phyloP scores from a whole-genome alignment of 2,888 invertebrate species.

The Orthonevra nobilis region DNA sequence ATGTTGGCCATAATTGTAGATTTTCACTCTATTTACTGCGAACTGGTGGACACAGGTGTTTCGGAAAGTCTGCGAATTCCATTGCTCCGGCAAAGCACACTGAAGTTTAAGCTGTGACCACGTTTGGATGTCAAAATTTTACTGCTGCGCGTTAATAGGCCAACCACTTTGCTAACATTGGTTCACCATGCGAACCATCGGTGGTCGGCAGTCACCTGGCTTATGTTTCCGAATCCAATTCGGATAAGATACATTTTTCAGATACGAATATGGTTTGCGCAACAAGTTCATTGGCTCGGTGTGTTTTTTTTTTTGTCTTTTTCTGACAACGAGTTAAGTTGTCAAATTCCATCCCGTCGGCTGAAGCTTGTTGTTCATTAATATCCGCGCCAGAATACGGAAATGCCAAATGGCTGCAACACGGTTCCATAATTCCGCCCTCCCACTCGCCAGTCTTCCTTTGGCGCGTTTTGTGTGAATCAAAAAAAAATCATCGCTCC shows the following conservation, averaged over 20 bases:
- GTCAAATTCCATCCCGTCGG: slow-evolving; percentile 68
- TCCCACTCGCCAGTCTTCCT: slow-evolving; percentile 55
- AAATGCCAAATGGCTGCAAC: slow-evolving; percentile 62
- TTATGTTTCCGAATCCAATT: slow-evolving; percentile 18
- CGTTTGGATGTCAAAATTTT: slow-evolving; percentile 63
- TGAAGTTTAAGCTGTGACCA: no score
- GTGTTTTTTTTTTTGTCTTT: no score
- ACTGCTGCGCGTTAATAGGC: slow-evolving; percentile 52
- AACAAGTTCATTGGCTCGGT: slow-evolving; percentile 14
- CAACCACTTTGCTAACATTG: slow-evolving; percentile 50
- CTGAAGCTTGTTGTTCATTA: slow-evolving; percentile 62
- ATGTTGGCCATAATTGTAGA: slow-evolving; percentile 66
- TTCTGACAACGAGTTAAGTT: slow-evolving; percentile 65
- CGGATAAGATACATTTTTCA: slow-evolving; percentile 49
- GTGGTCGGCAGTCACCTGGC: slow-evolving; percentile 1
- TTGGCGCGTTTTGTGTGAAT: slow-evolving; percentile 52
- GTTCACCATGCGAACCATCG: no score
- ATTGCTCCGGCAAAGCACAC: slow-evolving; percentile 19
- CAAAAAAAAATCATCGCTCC: slow-evolving; percentile 64
- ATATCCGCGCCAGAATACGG: slow-evolving; percentile 58
- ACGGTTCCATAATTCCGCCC: slow-evolving; percentile 65
- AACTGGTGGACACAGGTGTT: slow-evolving; percentile 64
- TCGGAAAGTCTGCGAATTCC: slow-evolving; percentile 62
- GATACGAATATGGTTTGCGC: slow-evolving; percentile 44
- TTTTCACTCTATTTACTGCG: slow-evolving; percentile 56